These are phyloP conservation scores for Pitta sordida DNA, from an alignment of 2,113 vertebrate species.

Conservation along the genomic window DNA sequence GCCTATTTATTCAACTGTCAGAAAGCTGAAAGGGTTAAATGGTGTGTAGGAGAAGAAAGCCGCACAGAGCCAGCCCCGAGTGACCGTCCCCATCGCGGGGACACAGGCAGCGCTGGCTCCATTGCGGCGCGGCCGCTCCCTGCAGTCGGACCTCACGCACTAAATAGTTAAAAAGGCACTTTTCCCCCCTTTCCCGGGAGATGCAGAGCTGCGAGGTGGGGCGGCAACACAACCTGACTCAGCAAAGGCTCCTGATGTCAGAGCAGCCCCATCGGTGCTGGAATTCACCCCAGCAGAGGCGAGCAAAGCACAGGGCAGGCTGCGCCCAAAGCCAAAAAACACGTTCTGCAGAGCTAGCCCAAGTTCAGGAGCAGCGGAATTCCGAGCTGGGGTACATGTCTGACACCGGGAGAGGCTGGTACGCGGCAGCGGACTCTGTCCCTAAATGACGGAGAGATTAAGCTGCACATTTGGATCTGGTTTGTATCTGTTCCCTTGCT, in stretches of 20 bases:
- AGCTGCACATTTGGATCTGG: background rate
- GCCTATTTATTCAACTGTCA: constrained; percentile 36
- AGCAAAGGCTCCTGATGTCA: constrained; percentile 7
- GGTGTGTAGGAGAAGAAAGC: background rate
- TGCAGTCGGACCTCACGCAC: background rate
- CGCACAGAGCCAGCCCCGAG: background rate
- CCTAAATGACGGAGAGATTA: background rate
- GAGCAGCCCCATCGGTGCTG: background rate
- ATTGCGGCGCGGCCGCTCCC: background rate
- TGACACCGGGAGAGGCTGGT: background rate
- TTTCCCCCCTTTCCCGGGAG: background rate
- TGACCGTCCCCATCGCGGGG: background rate
- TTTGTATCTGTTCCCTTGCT: background rate
- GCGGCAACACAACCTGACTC: constrained; percentile 36
- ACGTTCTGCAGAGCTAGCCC: background rate
- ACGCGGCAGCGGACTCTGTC: background rate
- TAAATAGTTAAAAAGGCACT: background rate
- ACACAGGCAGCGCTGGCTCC: background rate
- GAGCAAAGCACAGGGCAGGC: background rate
- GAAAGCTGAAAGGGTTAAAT: constrained; percentile 38
- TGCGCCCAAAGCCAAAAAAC: background rate
- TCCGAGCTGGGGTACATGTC: background rate
- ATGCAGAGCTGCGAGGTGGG: background rate
- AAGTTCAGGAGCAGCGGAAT: background rate
- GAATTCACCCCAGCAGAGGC: background rate